Conservation (phyloP, 2,113 vertebrate genomes). For the Triplophysa rosa region DNA sequence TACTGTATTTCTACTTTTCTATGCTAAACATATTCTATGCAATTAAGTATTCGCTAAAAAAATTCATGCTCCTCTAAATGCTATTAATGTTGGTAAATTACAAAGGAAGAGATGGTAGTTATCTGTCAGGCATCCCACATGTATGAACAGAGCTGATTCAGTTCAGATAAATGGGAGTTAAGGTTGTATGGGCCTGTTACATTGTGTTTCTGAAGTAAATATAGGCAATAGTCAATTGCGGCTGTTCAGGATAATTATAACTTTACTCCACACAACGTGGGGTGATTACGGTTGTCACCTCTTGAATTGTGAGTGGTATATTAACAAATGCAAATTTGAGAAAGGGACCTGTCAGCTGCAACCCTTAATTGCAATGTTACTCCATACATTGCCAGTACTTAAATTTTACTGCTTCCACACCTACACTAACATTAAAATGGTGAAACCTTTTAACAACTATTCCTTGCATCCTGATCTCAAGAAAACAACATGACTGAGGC, state of each 20-base stretch:
- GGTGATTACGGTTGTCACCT: conserved; percentile 18
- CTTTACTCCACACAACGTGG: not conserved
- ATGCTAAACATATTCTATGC: not conserved
- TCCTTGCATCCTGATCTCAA: too few relatives aligned
- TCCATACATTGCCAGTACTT: not conserved
- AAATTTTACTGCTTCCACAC: conserved; percentile 6
- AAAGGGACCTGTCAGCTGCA: conserved; percentile 10
- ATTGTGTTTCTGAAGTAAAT: conserved; percentile 18
- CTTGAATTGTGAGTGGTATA: conserved; percentile 15
- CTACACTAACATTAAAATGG: conserved; percentile 7
- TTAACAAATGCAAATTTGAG: conserved; percentile 35
- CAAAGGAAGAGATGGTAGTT: conserved; percentile 2
- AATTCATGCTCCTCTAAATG: not conserved
- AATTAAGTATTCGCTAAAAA: not conserved
- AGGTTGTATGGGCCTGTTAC: not conserved
- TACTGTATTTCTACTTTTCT: not conserved
- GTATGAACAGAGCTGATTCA: not conserved
- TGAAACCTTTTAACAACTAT: not conserved
- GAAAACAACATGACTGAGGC: conserved; percentile 23
- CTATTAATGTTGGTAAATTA: conserved; percentile 23
- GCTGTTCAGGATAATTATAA: conserved; percentile 14
- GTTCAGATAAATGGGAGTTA: conserved; percentile 6
- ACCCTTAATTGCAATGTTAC: conserved; percentile 18
- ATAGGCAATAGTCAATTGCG: not conserved
- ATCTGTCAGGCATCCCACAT: conserved; percentile 18